Evolutionary conservation across 2,888 invertebrate genomes (phyloP).

Genomic region (Sarcophaga carnaria): DNA sequence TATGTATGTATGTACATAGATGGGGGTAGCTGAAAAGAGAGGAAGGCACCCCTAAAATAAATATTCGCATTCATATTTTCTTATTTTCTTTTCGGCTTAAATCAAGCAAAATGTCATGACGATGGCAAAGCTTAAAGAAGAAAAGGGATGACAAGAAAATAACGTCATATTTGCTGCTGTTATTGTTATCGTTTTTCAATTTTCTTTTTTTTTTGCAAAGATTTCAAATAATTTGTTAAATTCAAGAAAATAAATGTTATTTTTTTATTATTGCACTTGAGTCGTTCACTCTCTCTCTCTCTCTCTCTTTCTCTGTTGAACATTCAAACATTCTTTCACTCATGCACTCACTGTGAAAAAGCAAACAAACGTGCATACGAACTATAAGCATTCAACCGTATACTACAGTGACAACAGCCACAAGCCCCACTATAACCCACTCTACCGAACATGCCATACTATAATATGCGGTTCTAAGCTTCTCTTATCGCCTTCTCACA

Average conservation of each 20-base stretch:
- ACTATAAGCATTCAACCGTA: neutral
- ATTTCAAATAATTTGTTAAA: constrained; percentile 37
- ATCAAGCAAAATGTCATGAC: neutral
- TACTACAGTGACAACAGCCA: neutral
- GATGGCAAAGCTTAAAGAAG: neutral
- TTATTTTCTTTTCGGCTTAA: neutral
- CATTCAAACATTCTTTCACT: constrained; percentile 27
- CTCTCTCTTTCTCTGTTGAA: neutral
- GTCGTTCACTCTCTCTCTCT: constrained; percentile 6
- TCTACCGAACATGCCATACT: neutral
- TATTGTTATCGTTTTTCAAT: constrained; percentile 6
- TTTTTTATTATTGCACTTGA: constrained; percentile 43
- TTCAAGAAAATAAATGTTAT: constrained; percentile 40
- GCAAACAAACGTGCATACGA: neutral
- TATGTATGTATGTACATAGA: neutral
- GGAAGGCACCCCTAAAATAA: neutral
- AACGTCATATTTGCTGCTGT: constrained; percentile 3
- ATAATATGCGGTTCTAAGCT: constrained; percentile 16
- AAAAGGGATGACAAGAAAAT: neutral
- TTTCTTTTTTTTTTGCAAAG: constrained; percentile 13
- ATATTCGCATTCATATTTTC: neutral
- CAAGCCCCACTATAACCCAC: neutral
- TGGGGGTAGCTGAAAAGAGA: neutral
- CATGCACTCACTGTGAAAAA: neutral
- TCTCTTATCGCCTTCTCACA: constrained; percentile 53